Base-by-base conservation (phyloP, 2,797 vertebrate species). In the Acipenser ruthenus region DNA sequence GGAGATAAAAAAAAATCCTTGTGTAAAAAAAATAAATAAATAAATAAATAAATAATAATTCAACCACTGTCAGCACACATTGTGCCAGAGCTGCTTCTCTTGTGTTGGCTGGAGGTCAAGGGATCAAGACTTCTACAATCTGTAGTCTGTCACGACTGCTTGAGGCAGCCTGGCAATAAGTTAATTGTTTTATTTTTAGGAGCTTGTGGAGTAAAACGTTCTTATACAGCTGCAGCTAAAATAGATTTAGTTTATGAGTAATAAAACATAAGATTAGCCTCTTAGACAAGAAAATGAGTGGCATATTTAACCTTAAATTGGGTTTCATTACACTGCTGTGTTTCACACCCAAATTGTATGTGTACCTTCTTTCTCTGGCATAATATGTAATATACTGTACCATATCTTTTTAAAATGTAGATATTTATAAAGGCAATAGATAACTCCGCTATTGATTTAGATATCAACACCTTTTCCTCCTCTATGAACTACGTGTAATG, bases 171-270 rank as follows among this genome's bases (percentile, higher is more conserved):
- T 86, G 84, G 80, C 84, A 85, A 87, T 82, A 84, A 86, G 82
- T 89, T 89, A 90, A 91, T 89, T 86, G 81, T 83, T 84, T 78
- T 85, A 82, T 88, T 87, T 90, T 86, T 75, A 73, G 75, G 69
- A 6, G 64, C 15, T 65, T 64, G 68, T 18, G 62, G 71, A 64
- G 63, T 15, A 50, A 13, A 59, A 60, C 12, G 12, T 12, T 55
- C 6, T 23, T 63, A 23, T 60, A 62, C 69, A 65, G 65, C 66
- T 70, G 68, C 59, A 71, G 65, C 69, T 66, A 47, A 68, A 18
- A 67, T 59, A 69, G 65, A 67, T 56, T 55, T 73, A 37, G 61
- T 6, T 53, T 50, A 58, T 11, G 55, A n/a, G 55, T 58, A 58
- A n/a, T 13, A 58, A 58, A 58, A 13, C 55, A 58, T 58, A 58